Conservation (phyloP, 2,113 vertebrate genomes). For the Sclerurus mexicanus region DNA sequence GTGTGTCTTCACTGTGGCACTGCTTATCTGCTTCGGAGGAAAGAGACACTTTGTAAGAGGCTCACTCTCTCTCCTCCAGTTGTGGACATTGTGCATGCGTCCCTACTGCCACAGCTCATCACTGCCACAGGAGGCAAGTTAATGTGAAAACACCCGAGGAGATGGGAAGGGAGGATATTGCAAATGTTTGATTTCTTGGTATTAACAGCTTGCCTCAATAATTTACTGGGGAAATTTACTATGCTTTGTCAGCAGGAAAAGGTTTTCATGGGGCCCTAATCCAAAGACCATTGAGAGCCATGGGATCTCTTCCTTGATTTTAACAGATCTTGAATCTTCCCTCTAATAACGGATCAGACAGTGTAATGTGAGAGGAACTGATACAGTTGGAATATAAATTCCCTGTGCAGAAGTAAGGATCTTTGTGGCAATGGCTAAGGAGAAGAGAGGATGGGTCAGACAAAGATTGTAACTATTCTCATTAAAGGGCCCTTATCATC, state of each 20-base stretch:
- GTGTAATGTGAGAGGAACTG: neutral
- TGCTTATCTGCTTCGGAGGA: neutral
- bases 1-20: neutral
- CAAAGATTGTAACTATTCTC: neutral
- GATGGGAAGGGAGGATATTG: neutral
- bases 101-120: neutral
- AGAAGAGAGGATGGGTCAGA: neutral
- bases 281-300: neutral
- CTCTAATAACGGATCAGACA: neutral
- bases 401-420: neutral
- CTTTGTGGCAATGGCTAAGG: neutral
- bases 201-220: neutral
- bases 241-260: neutral
- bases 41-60: neutral
- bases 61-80: accelerated
- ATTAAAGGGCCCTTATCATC: neutral
- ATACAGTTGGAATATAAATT: neutral
- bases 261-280: neutral
- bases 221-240: neutral
- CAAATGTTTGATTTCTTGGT: neutral
- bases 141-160: neutral
- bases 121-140: neutral
- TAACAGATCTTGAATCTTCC: neutral
- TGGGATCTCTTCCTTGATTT: neutral
- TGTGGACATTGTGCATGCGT: accelerated